Evolutionary conservation across 2,888 invertebrate genomes (phyloP).

Genomic region (Trachelus iudaicus): DNA sequence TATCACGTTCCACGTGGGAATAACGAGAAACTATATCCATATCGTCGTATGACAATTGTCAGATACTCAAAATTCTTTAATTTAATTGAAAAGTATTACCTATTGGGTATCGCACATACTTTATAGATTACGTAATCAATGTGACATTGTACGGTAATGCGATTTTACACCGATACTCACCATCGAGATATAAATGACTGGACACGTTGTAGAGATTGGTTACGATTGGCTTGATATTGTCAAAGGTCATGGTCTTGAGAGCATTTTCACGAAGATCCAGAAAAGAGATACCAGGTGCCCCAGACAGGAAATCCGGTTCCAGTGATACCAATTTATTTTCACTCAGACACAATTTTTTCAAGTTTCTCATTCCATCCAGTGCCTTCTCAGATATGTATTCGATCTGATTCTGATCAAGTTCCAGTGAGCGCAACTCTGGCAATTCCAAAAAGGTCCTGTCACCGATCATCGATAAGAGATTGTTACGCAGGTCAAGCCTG

Average conservation of each 20-base stretch:
- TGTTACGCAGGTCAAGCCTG: conserved; percentile 79
- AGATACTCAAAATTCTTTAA: no score
- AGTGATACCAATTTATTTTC: conserved; percentile 81
- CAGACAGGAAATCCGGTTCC: conserved; percentile 78
- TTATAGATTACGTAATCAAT: no score
- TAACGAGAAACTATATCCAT: no score
- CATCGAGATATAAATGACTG: conserved; percentile 81
- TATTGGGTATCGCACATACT: no score
- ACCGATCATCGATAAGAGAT: conserved; percentile 81
- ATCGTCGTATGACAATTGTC: no score
- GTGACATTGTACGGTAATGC: no score
- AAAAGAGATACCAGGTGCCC: conserved; percentile 78
- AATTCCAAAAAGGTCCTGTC: conserved; percentile 84
- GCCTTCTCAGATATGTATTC: conserved; percentile 81
- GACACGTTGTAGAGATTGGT: conserved; percentile 80
- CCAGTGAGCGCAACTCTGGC: conserved; percentile 77
- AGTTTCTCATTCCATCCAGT: conserved; percentile 79
- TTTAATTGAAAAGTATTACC: no score
- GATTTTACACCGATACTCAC: conserved; percentile 68
- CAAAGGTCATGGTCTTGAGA: conserved; percentile 80
- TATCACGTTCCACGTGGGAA: no score
- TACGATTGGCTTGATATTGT: conserved; percentile 81
- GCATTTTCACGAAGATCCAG: conserved; percentile 83
- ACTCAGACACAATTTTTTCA: conserved; percentile 78
- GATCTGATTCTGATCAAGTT: conserved; percentile 77